These are phyloP conservation scores for Globodera ellingtonae DNA, from an alignment of 1,140 invertebrate species.

Conservation along the genomic window DNA sequence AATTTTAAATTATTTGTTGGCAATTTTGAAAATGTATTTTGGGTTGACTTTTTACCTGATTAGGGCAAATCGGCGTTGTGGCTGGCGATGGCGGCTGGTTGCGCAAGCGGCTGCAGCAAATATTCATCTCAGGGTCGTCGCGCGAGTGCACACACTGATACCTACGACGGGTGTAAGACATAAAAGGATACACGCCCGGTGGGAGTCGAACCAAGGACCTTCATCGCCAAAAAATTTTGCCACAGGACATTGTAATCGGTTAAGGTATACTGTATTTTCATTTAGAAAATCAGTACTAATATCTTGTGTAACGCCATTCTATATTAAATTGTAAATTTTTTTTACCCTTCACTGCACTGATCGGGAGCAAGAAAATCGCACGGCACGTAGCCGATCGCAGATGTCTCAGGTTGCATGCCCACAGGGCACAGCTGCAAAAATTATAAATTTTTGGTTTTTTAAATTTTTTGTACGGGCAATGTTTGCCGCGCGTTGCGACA, in stretches of 20 bases:
- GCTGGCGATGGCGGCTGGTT: slow-evolving; percentile 8
- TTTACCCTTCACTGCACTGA: slow-evolving; percentile 29
- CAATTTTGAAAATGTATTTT: neutral
- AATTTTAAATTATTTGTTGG: slow-evolving; percentile 14
- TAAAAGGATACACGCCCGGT: too few relatives aligned
- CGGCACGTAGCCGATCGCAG: slow-evolving; percentile 45
- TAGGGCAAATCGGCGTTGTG: slow-evolving; percentile 14
- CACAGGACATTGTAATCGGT: too few relatives aligned
- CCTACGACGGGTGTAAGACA: neutral
- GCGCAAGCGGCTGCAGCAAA: slow-evolving; percentile 14
- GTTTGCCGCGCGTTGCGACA: slow-evolving; percentile 38
- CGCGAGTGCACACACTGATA: slow-evolving; percentile 21
- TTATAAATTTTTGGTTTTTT: neutral
- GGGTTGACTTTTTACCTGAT: slow-evolving; percentile 22
- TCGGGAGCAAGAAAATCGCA: slow-evolving; percentile 43
- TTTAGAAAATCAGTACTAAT: too few relatives aligned
- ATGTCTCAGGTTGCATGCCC: slow-evolving; percentile 38
- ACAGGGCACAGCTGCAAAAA: slow-evolving; percentile 35
- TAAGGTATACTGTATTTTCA: too few relatives aligned
- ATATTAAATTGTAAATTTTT: too few relatives aligned
- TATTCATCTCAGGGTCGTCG: slow-evolving; percentile 19
- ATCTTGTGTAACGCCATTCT: too few relatives aligned
- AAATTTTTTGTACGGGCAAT: slow-evolving; percentile 18
- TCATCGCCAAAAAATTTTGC: too few relatives aligned
- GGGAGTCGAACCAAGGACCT: too few relatives aligned